Base-by-base conservation (phyloP, 2,888 invertebrate species). In the Agrochola lota region DNA sequence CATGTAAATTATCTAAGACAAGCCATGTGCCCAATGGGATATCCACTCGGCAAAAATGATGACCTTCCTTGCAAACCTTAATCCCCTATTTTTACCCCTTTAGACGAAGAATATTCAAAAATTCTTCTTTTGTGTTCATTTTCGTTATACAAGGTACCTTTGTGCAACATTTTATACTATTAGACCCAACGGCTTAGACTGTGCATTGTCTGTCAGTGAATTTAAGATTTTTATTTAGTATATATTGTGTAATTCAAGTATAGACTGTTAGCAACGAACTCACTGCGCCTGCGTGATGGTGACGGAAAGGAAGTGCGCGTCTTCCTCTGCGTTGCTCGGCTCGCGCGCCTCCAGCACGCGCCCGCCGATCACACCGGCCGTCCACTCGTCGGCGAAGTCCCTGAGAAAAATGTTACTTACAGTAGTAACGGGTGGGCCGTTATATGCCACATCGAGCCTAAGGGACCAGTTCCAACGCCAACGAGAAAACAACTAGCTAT, bases 341-440 rank as follows among this genome's bases (percentile, higher is more conserved):
- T 96, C 96, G 0, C 95, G 90, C 2, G 91, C 95, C 81, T 95
- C 96, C 12, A 96, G 83, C 30, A 96, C 93, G 3, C 95, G 91
- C 0, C 96, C 96, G 2, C 93, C 93, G 30, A 95, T 80, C 9
- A 90, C 91, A 8, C 95, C 95, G 0, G 94, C 85, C 52, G 94
- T 92, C 98, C 98, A 98, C 2, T 96, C 94, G 0, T 92, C 90
- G 11, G 83, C 86, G 12, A 70, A 78, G 4, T 80, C 83, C 67
- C 94, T 94, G 30, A 9, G 0, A 26, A 67, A 9, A 69, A n/a
- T 57, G 4, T 71, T 60, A 30, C 4, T 35, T 20, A 55, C n/a
- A 55, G n/a, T 17, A 35, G 35, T 35, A 35, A 35, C 5, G 35
- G 35, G 35, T 35, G 35, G 35, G 35, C 35, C 35, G 23, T 30